Conservation (phyloP, 2,888 invertebrate species). For the Nephrotoma appendiculata region DNA sequence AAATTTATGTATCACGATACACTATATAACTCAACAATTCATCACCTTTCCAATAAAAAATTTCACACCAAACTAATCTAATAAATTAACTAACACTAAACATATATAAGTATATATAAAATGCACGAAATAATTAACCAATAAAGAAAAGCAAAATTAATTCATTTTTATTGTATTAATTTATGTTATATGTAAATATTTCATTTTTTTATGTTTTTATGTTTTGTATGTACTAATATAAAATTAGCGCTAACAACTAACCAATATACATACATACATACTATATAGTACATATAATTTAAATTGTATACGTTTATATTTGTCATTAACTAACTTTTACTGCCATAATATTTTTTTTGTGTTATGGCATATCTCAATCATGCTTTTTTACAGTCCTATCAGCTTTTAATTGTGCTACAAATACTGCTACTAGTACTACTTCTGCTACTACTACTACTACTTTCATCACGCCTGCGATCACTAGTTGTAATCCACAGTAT, state of each 20-base stretch:
- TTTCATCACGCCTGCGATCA: slow-evolving; percentile 12
- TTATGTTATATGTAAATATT: neutral
- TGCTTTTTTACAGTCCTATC: slow-evolving; percentile 14
- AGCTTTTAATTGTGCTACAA: slow-evolving; percentile 13
- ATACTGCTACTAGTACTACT: slow-evolving; percentile 5
- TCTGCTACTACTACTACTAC: slow-evolving; percentile 10
- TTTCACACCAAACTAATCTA: neutral
- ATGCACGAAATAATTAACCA: neutral
- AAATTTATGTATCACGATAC: neutral
- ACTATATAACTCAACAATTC: neutral
- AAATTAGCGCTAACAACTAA: neutral
- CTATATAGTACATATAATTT: neutral
- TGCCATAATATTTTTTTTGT: neutral
- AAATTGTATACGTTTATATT: neutral
- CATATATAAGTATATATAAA: no score
- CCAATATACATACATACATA: neutral
- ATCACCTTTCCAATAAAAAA: neutral
- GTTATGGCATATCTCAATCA: slow-evolving; percentile 3
- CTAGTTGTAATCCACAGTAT: slow-evolving; percentile 15
- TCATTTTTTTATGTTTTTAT: neutral
- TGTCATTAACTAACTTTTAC: neutral
- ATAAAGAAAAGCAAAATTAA: neutral
- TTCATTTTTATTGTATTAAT: neutral
- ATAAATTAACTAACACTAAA: neutral
- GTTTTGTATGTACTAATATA: neutral